Evolutionary conservation across 2,888 invertebrate species (phyloP).

Genomic region (Caenorhabditis angaria): DNA sequence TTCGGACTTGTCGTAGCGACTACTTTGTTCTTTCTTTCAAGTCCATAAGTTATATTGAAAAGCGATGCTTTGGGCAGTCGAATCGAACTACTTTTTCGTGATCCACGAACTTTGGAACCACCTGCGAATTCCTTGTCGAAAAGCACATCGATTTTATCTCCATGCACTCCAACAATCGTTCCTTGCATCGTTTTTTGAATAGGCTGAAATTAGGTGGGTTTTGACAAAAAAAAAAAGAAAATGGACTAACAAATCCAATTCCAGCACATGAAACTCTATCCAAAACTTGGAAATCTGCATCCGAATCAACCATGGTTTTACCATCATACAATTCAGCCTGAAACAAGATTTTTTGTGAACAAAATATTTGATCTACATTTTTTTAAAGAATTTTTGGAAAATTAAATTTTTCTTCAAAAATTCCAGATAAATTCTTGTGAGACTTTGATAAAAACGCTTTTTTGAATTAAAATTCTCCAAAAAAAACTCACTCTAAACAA

Average conservation of each 20-base stretch:
- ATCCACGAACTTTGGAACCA: slow-evolving; percentile 73
- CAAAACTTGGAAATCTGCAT: slow-evolving; percentile 79
- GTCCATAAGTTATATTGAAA: slow-evolving; percentile 50
- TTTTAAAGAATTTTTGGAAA: too few relatives aligned
- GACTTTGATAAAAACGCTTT: slow-evolving; percentile 12
- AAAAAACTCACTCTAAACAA: slow-evolving; percentile 13
- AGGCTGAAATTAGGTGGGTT: slow-evolving; percentile 76
- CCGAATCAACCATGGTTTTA: slow-evolving; percentile 78
- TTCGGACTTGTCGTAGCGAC: slow-evolving; percentile 1
- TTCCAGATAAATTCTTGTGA: not conserved
- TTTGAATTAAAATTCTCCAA: not conserved
- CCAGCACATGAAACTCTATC: slow-evolving; percentile 81
- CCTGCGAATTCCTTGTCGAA: slow-evolving; percentile 84
- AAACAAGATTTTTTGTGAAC: slow-evolving; percentile 10
- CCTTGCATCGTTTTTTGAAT: slow-evolving; percentile 76
- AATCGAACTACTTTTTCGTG: slow-evolving; percentile 21
- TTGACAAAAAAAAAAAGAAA: not conserved
- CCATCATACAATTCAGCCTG: slow-evolving; percentile 57
- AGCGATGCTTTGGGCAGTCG: slow-evolving; percentile 41
- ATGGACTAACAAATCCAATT: slow-evolving; percentile 10
- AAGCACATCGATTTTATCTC: slow-evolving; percentile 79
- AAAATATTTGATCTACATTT: not conserved
- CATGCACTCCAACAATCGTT: slow-evolving; percentile 79
- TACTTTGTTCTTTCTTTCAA: slow-evolving; percentile 29
- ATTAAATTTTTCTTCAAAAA: too few relatives aligned